Base-by-base conservation (phyloP, 2,797 vertebrate species). In the Brotogeris chrysoptera region DNA sequence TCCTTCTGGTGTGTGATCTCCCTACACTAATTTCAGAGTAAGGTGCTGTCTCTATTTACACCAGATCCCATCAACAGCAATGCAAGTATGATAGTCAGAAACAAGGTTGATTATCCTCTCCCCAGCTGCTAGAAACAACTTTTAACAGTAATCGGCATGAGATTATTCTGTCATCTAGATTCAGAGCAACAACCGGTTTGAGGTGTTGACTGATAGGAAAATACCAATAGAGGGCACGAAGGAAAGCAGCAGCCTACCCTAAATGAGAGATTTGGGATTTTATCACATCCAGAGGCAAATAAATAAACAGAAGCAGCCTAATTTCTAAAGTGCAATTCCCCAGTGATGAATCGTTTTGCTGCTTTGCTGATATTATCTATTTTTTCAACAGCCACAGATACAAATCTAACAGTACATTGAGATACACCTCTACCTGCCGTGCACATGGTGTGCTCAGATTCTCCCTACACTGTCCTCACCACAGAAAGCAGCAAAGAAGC, bases 161-260 rank as follows among this genome's bases (percentile, higher is more conserved):
- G 97, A 98, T 97, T 98, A 98, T 98, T 98, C 97, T 98, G 98
- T 98, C 98, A 97, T 97, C 96, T 97, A 97, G 97, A 96, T 97
- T 96, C 97, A 97, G 85, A 97, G 96, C 96, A 97, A 98, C 98
- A 98, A 98, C 98, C 97, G 93, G 96, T 94, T 97, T 64, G 86
- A 98, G 95, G 97, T 98, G 98, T 96, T 93, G 95, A 98, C 96
- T 96, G 96, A 98, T 93, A 60, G 43, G 92, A 97, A 98, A 99
- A 98, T 82, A 98, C 97, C 96, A 98, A 97, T 74, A 97, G 92
- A 94, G 61, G 87, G 89, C 85, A 92, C 64, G 94, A 97, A 96
- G 86, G 69, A 91, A 92, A 90, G 92, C 87, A 66, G 86, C 88
- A 94, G 72, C 64, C 60, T 61, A 83, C 63, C 74, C 71, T 32